phyloP scores from a whole-genome alignment of 37 sponge, comb jelly and placozoan species.

The Tethya wilhelma region DNA sequence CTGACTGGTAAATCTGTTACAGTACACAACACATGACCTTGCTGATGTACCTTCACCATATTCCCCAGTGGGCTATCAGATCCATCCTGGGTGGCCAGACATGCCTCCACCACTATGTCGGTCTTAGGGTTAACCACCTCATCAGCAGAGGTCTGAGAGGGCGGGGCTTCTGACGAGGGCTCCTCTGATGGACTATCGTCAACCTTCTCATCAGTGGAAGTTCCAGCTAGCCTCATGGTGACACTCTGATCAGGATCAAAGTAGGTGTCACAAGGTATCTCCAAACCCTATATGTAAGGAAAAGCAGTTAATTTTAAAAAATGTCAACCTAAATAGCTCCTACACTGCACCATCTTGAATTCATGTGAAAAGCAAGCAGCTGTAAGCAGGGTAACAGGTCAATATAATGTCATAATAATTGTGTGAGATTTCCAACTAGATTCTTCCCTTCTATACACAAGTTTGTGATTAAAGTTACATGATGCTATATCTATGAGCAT shows the following conservation, averaged over 20 bases:
- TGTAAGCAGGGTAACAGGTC: no score
- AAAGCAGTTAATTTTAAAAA: background rate
- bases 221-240: background rate
- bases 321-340: background rate
- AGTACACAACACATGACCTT: no score
- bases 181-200: background rate
- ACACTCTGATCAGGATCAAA: slow-evolving; percentile 11
- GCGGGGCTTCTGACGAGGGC: no score
- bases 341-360: no score
- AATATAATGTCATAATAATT: no score
- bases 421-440: no score
- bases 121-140: no score
- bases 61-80: slow-evolving; percentile 1
- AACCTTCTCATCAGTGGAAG: background rate
- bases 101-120: background rate
- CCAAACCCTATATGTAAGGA: slow-evolving; percentile 6
- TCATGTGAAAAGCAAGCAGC: no score
- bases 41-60: slow-evolving; percentile 1
- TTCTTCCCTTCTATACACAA: no score
- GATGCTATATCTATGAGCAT: no score
- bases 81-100: slow-evolving; percentile 5
- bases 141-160: background rate
- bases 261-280: slow-evolving; percentile 8
- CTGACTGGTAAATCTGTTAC: no score
- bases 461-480: no score